These are phyloP conservation scores for Drosophila siamana DNA, from an alignment of 2,888 invertebrate species.

Conservation along the genomic window DNA sequence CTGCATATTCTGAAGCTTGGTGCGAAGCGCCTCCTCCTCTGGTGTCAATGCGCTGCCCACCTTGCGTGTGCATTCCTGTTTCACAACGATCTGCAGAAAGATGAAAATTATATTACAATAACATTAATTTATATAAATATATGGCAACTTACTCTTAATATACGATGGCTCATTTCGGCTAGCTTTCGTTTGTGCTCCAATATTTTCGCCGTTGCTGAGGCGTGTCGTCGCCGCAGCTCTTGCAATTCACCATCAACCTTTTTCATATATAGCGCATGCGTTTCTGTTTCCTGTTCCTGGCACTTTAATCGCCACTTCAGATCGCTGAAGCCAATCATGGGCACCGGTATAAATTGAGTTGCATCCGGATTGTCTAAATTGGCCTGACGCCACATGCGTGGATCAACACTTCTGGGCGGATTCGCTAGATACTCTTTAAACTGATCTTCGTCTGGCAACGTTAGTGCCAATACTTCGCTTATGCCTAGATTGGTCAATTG, in stretches of 20 bases:
- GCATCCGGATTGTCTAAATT: slow-evolving; percentile 98
- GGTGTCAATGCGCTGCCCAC: slow-evolving; percentile 94
- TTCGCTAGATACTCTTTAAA: slow-evolving; percentile 95
- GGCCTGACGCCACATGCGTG: slow-evolving; percentile 97
- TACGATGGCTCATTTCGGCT: slow-evolving; percentile 92
- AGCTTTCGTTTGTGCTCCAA: slow-evolving; percentile 93
- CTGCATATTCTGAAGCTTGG: slow-evolving; percentile 94
- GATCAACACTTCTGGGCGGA: slow-evolving; percentile 97
- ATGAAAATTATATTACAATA: neutral
- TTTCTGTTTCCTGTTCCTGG: slow-evolving; percentile 93
- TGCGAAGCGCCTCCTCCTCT: slow-evolving; percentile 95
- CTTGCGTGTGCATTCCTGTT: slow-evolving; percentile 95
- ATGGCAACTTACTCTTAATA: slow-evolving; percentile 89
- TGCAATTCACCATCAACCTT: slow-evolving; percentile 92
- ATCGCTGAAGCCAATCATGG: slow-evolving; percentile 95
- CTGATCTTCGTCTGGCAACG: slow-evolving; percentile 91
- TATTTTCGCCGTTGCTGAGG: slow-evolving; percentile 92
- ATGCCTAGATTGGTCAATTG: slow-evolving; percentile 91
- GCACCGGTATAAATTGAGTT: slow-evolving; percentile 95
- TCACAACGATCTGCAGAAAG: slow-evolving; percentile 90
- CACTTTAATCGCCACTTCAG: slow-evolving; percentile 92
- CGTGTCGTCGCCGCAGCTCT: slow-evolving; percentile 92
- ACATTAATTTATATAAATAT: neutral
- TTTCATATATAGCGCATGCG: slow-evolving; percentile 92
- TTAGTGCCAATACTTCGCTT: slow-evolving; percentile 89